Percentiles rank a stretch among this genome's conserved stretches.
Conservation (phyloP, 2,113 vertebrate species). For the Istiophorus platypterus region DNA sequence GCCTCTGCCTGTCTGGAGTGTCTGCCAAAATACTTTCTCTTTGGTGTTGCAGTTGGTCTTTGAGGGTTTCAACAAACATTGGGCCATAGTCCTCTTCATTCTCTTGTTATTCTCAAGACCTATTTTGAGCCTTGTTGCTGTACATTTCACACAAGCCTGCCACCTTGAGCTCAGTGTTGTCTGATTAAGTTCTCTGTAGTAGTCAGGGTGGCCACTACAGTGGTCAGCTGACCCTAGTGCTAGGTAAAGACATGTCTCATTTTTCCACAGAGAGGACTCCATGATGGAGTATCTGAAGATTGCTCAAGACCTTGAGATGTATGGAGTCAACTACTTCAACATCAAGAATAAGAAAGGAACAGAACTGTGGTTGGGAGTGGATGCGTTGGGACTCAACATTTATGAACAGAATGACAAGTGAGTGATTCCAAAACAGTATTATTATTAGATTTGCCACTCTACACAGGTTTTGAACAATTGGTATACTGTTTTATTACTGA, state of each 20-base stretch:
- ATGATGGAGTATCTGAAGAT: slow-evolving; percentile 99
- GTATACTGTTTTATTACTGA: background rate
- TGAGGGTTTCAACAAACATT: background rate
- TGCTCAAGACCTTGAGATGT: slow-evolving; percentile 98
- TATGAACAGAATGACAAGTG: slow-evolving; percentile 98
- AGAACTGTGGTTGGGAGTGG: slow-evolving; percentile 96
- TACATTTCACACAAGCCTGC: background rate
- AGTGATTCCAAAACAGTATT: slow-evolving; percentile 27
- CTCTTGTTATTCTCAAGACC: background rate
- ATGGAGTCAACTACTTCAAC: slow-evolving; percentile 98
- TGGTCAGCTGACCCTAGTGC: background rate
- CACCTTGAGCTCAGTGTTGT: background rate
- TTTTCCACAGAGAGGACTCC: slow-evolving; percentile 91
- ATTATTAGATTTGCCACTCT: background rate
- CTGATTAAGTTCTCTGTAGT: background rate
- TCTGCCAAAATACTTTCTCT: background rate
- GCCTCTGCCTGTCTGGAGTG: background rate
- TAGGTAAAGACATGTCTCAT: background rate
- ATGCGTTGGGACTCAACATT: slow-evolving; percentile 97
- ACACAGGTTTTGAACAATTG: background rate
- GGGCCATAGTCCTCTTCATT: background rate
- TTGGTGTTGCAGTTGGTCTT: background rate
- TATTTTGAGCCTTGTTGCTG: background rate
- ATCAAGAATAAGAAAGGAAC: slow-evolving; percentile 99
- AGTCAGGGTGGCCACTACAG: too few species aligned